These are phyloP conservation scores for Caenorhabditis sp. DNA, from an alignment of 2,888 invertebrate genomes.

Conservation along the genomic window DNA sequence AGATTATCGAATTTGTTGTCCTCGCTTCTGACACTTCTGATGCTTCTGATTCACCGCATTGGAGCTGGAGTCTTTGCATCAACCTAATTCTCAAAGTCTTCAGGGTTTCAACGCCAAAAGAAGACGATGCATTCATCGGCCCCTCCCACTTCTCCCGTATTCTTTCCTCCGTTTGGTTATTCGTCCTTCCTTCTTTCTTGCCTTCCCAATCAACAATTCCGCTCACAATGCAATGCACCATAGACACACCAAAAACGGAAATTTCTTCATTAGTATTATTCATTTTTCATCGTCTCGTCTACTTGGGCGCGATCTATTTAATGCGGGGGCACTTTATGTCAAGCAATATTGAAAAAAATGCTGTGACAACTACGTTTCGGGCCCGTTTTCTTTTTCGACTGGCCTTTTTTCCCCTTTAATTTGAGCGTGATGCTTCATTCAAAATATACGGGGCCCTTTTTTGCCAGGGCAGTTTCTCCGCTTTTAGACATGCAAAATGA, in stretches of 20 bases:
- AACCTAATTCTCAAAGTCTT: too few species aligned
- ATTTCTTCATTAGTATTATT: conserved; percentile 34
- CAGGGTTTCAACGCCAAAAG: too few species aligned
- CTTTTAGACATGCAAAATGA: conserved; percentile 30
- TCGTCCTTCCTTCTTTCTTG: neutral
- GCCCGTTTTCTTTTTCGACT: neutral
- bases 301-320: neutral
- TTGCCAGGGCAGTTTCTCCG: neutral
- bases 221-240: neutral
- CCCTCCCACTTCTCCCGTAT: neutral
- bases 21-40: too few species aligned
- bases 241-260: neutral
- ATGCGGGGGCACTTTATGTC: conserved; percentile 15
- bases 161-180: neutral
- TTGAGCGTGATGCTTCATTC: neutral
- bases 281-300: conserved; percentile 13
- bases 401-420: conserved; percentile 14
- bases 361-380: conserved; percentile 4
- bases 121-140: neutral
- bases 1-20: neutral
- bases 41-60: neutral
- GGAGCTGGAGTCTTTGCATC: too few species aligned
- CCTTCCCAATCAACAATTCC: conserved; percentile 25
- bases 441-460: conserved; percentile 1
- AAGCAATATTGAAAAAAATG: conserved; percentile 27